Percentiles rank a stretch among this genome's conserved stretches.
These are phyloP conservation scores for Amiota communis DNA, from an alignment of 2,888 invertebrate species.

Conservation along the genomic window DNA sequence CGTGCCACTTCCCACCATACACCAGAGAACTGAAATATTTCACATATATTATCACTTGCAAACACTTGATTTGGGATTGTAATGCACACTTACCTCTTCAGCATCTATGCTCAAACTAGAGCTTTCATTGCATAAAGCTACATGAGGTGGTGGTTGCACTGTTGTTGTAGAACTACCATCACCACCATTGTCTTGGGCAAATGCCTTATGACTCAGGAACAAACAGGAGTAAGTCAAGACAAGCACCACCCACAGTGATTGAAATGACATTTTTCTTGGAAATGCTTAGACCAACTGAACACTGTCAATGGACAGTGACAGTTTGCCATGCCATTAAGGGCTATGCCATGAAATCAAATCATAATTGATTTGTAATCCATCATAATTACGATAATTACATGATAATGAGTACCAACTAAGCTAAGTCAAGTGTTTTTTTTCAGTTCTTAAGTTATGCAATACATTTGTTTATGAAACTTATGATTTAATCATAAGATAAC, in stretches of 20 bases:
- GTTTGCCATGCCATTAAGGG: no score
- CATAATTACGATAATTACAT: neutral
- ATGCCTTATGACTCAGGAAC: constrained; percentile 26
- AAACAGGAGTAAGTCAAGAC: constrained; percentile 39
- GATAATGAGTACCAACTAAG: neutral
- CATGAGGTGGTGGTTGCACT: neutral
- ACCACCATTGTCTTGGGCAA: constrained; percentile 31
- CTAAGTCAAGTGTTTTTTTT: neutral
- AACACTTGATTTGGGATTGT: no score
- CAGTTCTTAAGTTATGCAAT: no score
- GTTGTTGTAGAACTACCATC: neutral
- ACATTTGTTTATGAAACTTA: no score
- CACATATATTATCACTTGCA: no score
- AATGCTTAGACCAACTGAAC: constrained; percentile 36
- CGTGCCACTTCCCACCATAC: constrained; percentile 40
- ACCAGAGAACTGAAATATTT: constrained; percentile 34
- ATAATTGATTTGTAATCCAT: constrained; percentile 20
- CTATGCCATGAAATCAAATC: neutral
- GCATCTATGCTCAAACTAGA: constrained; percentile 1
- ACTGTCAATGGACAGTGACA: neutral
- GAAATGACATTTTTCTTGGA: constrained; percentile 13
- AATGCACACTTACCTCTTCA: neutral
- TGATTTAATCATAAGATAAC: no score
- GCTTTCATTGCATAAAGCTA: constrained; percentile 38
- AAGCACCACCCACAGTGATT: constrained; percentile 16